phyloP scores from a whole-genome alignment of 2,888 invertebrate species.

The Hirudinaria manillensis region DNA sequence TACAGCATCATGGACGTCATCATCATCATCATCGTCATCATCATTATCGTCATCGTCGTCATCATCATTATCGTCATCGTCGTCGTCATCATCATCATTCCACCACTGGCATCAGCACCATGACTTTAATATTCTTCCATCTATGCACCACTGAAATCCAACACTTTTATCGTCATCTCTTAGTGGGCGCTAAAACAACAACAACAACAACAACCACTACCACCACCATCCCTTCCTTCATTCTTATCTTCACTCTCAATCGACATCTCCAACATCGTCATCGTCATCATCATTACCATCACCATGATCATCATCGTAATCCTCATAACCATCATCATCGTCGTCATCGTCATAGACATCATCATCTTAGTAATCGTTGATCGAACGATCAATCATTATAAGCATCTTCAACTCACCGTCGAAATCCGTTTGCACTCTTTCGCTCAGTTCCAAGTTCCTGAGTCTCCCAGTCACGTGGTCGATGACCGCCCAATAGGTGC shows the following conservation, averaged over 20 bases:
- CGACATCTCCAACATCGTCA: not conserved
- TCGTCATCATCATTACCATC: not conserved
- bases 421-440: slow-evolving; percentile 6
- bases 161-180: too few species aligned
- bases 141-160: too few species aligned
- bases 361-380: not conserved
- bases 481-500: not conserved
- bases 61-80: not conserved
- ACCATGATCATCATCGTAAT: not conserved
- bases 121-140: too few species aligned
- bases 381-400: not conserved
- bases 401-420: not conserved
- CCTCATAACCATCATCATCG: not conserved
- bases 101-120: too few species aligned
- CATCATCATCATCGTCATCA: slow-evolving; percentile 22
- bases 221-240: too few species aligned
- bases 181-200: too few species aligned
- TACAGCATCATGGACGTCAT: not conserved
- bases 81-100: too few species aligned
- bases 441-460: not conserved
- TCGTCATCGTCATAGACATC: not conserved
- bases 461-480: not conserved
- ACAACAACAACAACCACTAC: too few species aligned
- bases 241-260: too few species aligned
- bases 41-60: slow-evolving; percentile 8